Conservation (phyloP, 2,797 vertebrate species). For the Melopsittacus undulatus region DNA sequence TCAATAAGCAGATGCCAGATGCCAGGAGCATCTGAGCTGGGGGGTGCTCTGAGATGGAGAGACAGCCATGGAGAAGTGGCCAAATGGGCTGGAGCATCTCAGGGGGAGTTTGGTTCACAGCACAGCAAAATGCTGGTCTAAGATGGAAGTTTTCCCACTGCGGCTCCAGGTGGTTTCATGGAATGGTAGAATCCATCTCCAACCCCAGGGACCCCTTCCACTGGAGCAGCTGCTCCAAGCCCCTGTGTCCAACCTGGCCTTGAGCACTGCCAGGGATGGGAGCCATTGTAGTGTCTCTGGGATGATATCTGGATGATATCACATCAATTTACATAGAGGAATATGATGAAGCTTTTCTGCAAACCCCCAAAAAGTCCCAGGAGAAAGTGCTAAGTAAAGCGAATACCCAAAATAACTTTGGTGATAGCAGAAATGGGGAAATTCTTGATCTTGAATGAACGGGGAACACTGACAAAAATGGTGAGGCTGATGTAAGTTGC, state of each 20-base stretch:
- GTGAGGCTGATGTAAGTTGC: neutral
- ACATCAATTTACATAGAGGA: neutral
- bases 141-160: neutral
- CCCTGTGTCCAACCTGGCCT: neutral
- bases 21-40: neutral
- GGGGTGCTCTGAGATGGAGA: neutral
- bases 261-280: neutral
- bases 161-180: neutral
- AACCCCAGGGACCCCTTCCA: neutral
- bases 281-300: too few species aligned
- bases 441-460: neutral
- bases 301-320: neutral
- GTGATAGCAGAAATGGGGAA: neutral
- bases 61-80: neutral
- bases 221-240: neutral
- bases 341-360: neutral
- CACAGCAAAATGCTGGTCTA: neutral
- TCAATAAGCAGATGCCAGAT: neutral
- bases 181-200: neutral
- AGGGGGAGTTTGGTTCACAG: neutral
- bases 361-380: neutral
- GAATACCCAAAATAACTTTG: neutral
- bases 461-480: neutral
- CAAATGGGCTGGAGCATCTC: neutral
- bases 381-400: conserved; percentile 48